Conservation (phyloP, 2,113 vertebrate genomes). For the Etheostoma spectabile region DNA sequence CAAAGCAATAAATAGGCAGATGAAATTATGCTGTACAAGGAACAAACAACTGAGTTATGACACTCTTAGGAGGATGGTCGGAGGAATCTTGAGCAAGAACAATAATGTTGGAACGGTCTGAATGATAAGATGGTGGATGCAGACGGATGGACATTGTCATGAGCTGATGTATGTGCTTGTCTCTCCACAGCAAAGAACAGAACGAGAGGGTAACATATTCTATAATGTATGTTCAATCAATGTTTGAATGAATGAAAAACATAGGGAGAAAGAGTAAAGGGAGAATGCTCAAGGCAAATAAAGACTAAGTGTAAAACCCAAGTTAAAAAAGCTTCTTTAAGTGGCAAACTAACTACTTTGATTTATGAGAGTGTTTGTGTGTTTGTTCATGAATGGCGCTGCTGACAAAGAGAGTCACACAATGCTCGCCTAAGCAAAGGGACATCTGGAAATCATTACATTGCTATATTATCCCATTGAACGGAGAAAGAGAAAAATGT, state of each 20-base stretch:
- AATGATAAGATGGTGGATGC: conserved; percentile 27
- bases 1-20: conserved; percentile 57
- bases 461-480: conserved; percentile 3
- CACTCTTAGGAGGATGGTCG: background rate
- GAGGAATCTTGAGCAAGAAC: conserved; percentile 4
- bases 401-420: conserved; percentile 50
- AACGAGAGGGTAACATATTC: background rate
- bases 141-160: conserved; percentile 28
- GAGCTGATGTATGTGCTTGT: conserved; percentile 7
- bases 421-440: conserved; percentile 12
- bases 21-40: conserved; percentile 38
- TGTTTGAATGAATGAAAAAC: background rate
- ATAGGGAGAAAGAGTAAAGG: background rate
- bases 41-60: conserved; percentile 40
- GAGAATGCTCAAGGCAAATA: background rate
- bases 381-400: conserved; percentile 31
- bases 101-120: conserved; percentile 26
- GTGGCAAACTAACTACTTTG: conserved; percentile 10
- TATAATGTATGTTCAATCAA: conserved; percentile 21
- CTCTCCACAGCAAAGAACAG: background rate
- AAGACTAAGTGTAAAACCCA: background rate
- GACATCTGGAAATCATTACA: conserved; percentile 57
- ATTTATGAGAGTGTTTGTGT: conserved; percentile 51
- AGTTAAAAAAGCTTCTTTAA: conserved; percentile 7
- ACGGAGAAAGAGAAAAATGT: conserved; percentile 10